Evolutionary conservation across 1,140 invertebrate genomes (phyloP), one percentile per base, ranked within the genome.

Genomic region (Samia ricini): DNA sequence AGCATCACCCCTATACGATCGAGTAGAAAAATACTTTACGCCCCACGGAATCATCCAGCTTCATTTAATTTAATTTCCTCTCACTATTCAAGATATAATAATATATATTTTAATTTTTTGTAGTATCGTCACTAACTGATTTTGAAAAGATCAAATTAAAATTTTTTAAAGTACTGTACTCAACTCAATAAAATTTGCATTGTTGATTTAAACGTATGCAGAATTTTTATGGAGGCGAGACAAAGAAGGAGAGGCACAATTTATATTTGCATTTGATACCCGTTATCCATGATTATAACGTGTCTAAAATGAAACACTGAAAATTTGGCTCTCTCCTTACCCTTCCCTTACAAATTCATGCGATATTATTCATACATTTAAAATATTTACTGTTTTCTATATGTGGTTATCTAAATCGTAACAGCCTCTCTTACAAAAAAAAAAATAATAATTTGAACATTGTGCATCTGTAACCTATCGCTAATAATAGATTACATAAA

Each of bases 1-100:
- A 85, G 84, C 84, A 76, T 87, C n/a, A n/a, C n/a, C 69, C 84
- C 87, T 88, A 86, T 85, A 88, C 81, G 82, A 89, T 79, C 81
- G 77, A 87, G 85, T 89, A 89, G 87, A 89, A 89, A 89, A 89
- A 89, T 89, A 89, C 79, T 80, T 69, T 81, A 85, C 77, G 80
- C 77, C 74, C 85, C 85, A 82, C 83, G 81, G 77, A 42, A 85
- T 33, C 79, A 80, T 81, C 79, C 85, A 85, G 72, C 83, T 71
- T 81, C 33, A 36, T 36, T 12, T 71, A 69, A 78, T 83, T 75
- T 68, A 70, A 71, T 80, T 81, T 84, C 68, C 68, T 84, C 76
- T 81, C 79, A 79, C 70, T 75, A 75, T 77, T 76, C 66, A 72
- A 75, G 72, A 76, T 80, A 74, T 80, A 77, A 26, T 26, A 26